These are phyloP conservation scores for Hystrix cristata DNA, from an alignment of 2,113 vertebrate genomes.

Conservation along the genomic window DNA sequence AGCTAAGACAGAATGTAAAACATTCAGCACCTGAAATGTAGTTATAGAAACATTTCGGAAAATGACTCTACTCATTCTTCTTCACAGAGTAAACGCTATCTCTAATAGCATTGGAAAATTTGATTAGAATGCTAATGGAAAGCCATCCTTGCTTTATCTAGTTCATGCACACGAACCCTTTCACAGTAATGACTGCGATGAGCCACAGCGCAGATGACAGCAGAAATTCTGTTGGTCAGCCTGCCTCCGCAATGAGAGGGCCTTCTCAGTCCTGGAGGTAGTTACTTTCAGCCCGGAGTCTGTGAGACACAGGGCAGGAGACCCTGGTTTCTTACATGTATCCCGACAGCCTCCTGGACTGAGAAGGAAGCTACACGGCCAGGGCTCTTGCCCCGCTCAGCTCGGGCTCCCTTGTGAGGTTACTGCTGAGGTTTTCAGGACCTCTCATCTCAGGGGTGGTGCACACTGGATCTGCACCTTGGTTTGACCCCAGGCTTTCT, in stretches of 20 bases:
- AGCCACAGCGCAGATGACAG: slow-evolving; percentile 30
- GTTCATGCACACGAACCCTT: slow-evolving; percentile 31
- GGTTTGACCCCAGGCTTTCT: not conserved
- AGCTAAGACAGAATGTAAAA: slow-evolving; percentile 29
- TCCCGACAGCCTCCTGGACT: not conserved
- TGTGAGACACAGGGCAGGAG: not conserved
- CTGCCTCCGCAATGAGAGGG: not conserved
- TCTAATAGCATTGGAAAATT: slow-evolving; percentile 72
- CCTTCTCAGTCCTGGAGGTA: not conserved
- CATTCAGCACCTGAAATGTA: slow-evolving; percentile 54
- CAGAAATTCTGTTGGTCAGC: slow-evolving; percentile 53
- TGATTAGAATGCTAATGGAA: slow-evolving; percentile 77
- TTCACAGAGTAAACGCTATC: slow-evolving; percentile 59
- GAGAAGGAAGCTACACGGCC: slow-evolving; percentile 34
- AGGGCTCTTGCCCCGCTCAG: not conserved
- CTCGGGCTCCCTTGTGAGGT: slow-evolving; percentile 56
- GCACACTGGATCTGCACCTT: not conserved
- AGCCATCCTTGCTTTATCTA: slow-evolving; percentile 75
- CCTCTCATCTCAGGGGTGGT: not conserved
- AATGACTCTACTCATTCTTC: slow-evolving; percentile 67
- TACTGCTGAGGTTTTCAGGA: slow-evolving; percentile 26
- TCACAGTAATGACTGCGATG: slow-evolving; percentile 52
- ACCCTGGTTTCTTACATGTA: not conserved
- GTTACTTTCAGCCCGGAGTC: not conserved
- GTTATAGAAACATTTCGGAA: slow-evolving; percentile 62